These are phyloP conservation scores for Hylaeus anthracinus DNA, from an alignment of 1,140 invertebrate genomes.

Conservation along the genomic window DNA sequence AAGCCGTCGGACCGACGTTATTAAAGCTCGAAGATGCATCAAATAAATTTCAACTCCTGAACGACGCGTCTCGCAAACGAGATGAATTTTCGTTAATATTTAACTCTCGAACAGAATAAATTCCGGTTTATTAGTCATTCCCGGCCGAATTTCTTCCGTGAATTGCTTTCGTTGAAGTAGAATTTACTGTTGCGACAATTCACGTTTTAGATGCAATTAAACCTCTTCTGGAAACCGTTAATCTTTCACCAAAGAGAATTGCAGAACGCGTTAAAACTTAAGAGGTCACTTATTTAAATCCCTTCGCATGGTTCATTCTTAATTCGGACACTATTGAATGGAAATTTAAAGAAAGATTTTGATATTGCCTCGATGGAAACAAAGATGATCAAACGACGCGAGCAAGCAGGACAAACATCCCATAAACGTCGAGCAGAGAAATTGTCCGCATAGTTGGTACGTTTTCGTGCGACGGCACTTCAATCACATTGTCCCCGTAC, in stretches of 20 bases:
- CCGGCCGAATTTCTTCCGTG: neutral
- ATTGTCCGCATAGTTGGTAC: neutral
- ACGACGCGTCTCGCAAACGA: neutral
- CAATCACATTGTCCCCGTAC: slow-evolving; percentile 19
- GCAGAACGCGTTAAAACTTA: no score
- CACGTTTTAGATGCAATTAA: slow-evolving; percentile 3
- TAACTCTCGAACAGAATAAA: neutral
- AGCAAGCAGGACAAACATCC: no score
- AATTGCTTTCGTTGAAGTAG: neutral
- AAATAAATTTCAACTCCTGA: neutral
- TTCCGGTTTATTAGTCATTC: neutral
- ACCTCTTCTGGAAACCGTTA: neutral
- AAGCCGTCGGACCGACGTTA: slow-evolving; percentile 35
- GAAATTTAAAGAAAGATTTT: no score
- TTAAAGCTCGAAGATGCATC: slow-evolving; percentile 26
- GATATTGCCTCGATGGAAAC: neutral
- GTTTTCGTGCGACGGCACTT: neutral
- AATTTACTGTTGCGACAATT: neutral
- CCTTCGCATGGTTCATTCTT: neutral
- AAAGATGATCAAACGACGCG: no score
- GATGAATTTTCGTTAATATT: neutral
- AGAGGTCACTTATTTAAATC: no score
- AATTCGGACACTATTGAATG: no score
- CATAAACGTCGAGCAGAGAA: no score
- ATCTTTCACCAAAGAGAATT: no score